Evolutionary conservation across 2,113 vertebrate genomes (phyloP).

Genomic region (Petroica traversi): DNA sequence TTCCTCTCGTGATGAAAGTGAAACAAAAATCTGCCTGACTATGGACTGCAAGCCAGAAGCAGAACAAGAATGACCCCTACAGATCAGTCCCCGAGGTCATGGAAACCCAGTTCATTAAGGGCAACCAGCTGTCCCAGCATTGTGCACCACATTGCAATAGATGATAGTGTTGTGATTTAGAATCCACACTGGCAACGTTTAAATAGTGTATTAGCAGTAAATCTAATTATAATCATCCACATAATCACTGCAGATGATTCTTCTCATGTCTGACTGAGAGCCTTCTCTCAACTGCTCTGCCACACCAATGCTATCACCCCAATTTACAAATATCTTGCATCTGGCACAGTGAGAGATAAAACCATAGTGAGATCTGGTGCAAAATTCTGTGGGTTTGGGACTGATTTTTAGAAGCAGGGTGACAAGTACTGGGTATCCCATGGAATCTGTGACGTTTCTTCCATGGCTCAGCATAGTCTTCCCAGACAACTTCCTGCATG

Average conservation of each 20-base stretch:
- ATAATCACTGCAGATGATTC: background rate
- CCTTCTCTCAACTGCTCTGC: background rate
- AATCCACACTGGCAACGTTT: background rate
- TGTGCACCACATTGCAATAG: accelerated
- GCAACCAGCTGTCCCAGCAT: background rate
- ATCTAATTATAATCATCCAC: background rate
- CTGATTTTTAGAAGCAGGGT: background rate
- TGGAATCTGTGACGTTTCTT: background rate
- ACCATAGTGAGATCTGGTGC: background rate
- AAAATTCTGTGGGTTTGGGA: background rate
- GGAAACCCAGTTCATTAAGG: background rate
- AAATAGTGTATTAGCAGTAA: background rate
- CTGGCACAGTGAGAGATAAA: background rate
- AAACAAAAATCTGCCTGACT: background rate
- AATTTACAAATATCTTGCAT: background rate
- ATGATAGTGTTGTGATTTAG: background rate
- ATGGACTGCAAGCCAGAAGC: background rate
- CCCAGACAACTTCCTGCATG: accelerated
- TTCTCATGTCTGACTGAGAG: background rate
- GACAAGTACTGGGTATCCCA: background rate
- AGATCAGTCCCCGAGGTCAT: background rate
- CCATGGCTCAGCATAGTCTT: background rate
- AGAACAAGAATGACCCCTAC: background rate
- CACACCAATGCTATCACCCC: background rate
- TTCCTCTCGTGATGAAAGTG: background rate